Evolutionary conservation across 2,113 vertebrate genomes (phyloP), one percentile per base, ranked within the genome.

Genomic region (Cyprinodon variegatus): DNA sequence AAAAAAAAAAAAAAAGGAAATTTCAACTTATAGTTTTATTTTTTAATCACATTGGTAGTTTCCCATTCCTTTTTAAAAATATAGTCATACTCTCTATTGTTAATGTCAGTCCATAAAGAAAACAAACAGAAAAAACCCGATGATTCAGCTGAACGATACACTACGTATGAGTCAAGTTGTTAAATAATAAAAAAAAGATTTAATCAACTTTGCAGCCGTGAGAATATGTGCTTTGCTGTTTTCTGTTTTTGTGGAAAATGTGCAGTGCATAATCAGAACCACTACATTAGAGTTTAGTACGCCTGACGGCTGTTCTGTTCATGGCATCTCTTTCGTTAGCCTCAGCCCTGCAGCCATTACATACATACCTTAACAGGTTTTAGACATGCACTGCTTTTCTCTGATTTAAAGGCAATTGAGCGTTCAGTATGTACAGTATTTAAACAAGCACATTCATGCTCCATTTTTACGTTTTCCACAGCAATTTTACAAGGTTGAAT

Each of bases 191-290:
- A 76, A 86, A 86, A 65, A 39, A 20, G 39, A 65, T 70, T 68
- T 75, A 75, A 83, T 84, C 73, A 79, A 72, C 61, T 68, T 70
- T 70, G 71, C 64, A 67, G 41, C 40, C 71, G 70, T 46, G 69
- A 67, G 77, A 85, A 36, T 43, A 53, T 62, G 43, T 63, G 59
- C 60, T 83, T 60, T 76, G 74, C 73, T 53, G 22, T 66, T 68
- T 69, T 53, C 77, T 75, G 73, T 6, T 76, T 84, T 82, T 15
- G 64, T 57, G 43, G 61, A 36, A 83, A 81, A 85, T 70, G 2
- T 57, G 20, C 50, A 53, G 13, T 17, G 15, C 48, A 2, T 53
- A 60, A 72, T 83, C 57, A 60, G 48, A 50, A 46, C 36, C 45
- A n/a, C 37, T 8, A 4, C 48, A 12, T 15, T 20, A 15, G 13